Base-by-base conservation (phyloP, 2,888 invertebrate species). In the Lathronympha strigana region DNA sequence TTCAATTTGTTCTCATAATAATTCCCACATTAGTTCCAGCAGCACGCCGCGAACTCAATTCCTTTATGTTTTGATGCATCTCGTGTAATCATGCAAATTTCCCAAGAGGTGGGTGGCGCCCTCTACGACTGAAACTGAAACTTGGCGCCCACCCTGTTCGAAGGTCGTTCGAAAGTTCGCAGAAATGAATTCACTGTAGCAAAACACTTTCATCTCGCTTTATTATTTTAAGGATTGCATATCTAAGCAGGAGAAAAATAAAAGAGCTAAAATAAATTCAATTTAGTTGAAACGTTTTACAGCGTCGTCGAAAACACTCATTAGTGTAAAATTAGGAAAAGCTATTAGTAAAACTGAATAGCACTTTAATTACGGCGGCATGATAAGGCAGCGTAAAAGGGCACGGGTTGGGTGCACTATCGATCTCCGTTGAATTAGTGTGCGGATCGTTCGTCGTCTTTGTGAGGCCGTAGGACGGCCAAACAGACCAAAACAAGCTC, bases 391-490 rank as follows among this genome's bases (percentile, higher is more conserved):
- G 83, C 84, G 78, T 84, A 80, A 90, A 91, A 90, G 85, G 89
- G 87, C 77, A 77, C 79, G 79, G 83, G 86, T 82, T 79, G 87
- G 88, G 86, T 87, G 90, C 89, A 87, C 86, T 92, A 92, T 92
- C 91, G 91, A 92, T 92, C 90, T 90, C 84, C 80, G 87, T 88
- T 88, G 90, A 91, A 92, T 92, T 91, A 91, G 91, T 90, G 91
- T 88, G 88, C 89, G 89, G 87, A 90, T 90, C 91, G 91, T 84
- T 83, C 87, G 85, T 80, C 90, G 91, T 91, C 91, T 91, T 92
- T 91, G 90, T 90, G 88, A 82, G 83, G 82, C 88, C 88, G 88
- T 86, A 84, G 87, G 88, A 86, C 86, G 86, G 81, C 88, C 87
- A 92, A 92, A 92, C 89, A 92, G 92, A 91, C 92, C 92, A 92